A percentile compares a stretch with the other conserved stretches of the same genome.
phyloP scores from a whole-genome alignment of 2,888 invertebrate genomes.

The Callosobruchus maculatus region DNA sequence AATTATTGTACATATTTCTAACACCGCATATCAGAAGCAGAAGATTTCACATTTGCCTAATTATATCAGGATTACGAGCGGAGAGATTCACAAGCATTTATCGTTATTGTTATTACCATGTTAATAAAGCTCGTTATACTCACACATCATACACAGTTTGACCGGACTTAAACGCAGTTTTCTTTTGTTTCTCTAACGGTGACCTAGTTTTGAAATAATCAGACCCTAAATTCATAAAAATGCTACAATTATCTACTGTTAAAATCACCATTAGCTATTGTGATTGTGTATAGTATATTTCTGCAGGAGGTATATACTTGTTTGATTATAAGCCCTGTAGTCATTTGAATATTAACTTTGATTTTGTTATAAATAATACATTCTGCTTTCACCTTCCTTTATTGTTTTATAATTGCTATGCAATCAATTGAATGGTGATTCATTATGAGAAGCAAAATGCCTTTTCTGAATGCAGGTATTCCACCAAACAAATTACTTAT shows the following conservation, averaged over 20 bases:
- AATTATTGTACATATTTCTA: background rate
- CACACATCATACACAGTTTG: background rate
- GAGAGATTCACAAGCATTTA: background rate
- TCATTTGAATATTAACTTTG: background rate
- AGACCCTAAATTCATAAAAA: background rate
- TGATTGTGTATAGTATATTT: background rate
- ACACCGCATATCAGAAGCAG: background rate
- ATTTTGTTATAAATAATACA: background rate
- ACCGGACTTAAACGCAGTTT: background rate
- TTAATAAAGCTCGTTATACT: background rate
- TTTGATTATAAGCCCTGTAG: background rate
- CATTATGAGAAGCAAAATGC: background rate
- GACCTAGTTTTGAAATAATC: background rate
- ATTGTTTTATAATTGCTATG: background rate
- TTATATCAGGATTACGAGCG: background rate
- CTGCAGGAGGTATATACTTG: background rate
- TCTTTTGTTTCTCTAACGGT: background rate
- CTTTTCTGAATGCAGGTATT: too few relatives aligned
- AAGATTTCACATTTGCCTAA: background rate
- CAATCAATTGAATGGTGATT: background rate
- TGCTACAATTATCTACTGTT: background rate
- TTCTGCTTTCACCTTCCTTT: background rate
- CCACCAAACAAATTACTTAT: too few relatives aligned
- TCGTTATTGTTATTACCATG: background rate
- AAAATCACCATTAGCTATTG: background rate